phyloP scores from a whole-genome alignment of 2,797 vertebrate species.

The Nyctibius grandis region DNA sequence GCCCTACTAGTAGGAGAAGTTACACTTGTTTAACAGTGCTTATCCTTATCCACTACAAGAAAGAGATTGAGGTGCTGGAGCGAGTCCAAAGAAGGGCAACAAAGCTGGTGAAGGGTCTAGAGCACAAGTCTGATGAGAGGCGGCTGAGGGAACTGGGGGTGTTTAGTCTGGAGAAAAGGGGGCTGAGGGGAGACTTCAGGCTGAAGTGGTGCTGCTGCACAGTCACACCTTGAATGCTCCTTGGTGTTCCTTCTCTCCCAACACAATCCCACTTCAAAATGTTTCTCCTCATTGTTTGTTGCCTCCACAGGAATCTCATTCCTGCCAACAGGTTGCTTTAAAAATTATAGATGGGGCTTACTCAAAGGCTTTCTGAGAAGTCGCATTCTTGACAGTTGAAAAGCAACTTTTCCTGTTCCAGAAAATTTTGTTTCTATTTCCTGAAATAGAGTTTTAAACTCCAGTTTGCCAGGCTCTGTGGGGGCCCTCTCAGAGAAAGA shows the following conservation, averaged over 20 bases:
- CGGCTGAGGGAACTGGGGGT: too few relatives aligned
- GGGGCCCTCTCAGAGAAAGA: not conserved
- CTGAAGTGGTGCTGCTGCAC: not conserved
- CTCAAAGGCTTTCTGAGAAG: not conserved
- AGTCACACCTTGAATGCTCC: not conserved
- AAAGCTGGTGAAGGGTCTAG: too few relatives aligned
- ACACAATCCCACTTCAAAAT: not conserved
- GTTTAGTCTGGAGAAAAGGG: too few relatives aligned
- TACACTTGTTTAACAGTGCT: not conserved
- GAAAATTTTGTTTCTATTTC: not conserved
- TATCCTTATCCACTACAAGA: too few relatives aligned
- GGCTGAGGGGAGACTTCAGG: too few relatives aligned
- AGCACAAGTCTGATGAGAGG: too few relatives aligned
- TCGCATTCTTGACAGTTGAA: not conserved
- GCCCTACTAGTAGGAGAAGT: not conserved
- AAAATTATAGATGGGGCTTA: not conserved
- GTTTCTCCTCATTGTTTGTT: not conserved
- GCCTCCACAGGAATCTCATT: not conserved
- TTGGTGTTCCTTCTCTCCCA: not conserved
- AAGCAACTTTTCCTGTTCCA: not conserved
- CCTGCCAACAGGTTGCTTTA: not conserved
- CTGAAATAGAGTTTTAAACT: not conserved
- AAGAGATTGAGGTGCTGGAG: too few relatives aligned
- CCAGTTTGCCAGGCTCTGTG: not conserved
- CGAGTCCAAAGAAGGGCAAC: too few relatives aligned